A percentile compares a stretch with the other conserved stretches of the same genome.
Conservation (phyloP, 2,888 invertebrate species). For the Busseola fusca region DNA sequence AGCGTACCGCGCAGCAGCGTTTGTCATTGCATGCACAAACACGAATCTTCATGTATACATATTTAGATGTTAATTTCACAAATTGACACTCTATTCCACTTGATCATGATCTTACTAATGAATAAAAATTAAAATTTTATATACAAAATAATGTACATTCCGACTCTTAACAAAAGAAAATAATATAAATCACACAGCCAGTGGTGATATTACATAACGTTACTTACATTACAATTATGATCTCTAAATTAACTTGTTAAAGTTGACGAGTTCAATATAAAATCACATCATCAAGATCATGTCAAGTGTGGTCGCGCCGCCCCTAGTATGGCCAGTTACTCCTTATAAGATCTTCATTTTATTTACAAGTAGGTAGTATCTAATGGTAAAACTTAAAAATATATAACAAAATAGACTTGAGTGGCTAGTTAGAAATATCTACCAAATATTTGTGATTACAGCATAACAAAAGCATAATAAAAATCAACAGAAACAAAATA, state of each 20-base stretch:
- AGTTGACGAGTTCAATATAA: conserved; percentile 43
- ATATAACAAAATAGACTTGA: conserved; percentile 87
- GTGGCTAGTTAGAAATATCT: conserved; percentile 83
- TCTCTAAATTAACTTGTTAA: conserved; percentile 45
- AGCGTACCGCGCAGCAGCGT: conserved; percentile 14
- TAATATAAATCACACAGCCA: conserved; percentile 58
- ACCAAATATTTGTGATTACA: conserved; percentile 83
- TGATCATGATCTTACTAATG: conserved; percentile 53
- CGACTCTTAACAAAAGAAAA: conserved; percentile 55
- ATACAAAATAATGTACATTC: conserved; percentile 52
- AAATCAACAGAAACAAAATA: conserved; percentile 85
- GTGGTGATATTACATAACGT: conserved; percentile 56
- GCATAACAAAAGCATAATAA: conserved; percentile 85
- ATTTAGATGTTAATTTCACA: conserved; percentile 70
- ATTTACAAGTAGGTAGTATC: conserved; percentile 81
- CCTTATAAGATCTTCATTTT: conserved; percentile 81
- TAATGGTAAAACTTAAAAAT: conserved; percentile 87
- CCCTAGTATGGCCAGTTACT: conserved; percentile 75
- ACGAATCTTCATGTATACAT: conserved; percentile 66
- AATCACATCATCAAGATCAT: conserved; percentile 58
- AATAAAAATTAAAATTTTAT: conserved; percentile 53
- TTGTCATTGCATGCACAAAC: conserved; percentile 44
- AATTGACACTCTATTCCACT: conserved; percentile 64
- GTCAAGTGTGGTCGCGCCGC: conserved; percentile 67
- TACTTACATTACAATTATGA: conserved; percentile 53